Evolutionary conservation across 2,797 vertebrate genomes (phyloP).

Genomic region (Manis crassicaudata): DNA sequence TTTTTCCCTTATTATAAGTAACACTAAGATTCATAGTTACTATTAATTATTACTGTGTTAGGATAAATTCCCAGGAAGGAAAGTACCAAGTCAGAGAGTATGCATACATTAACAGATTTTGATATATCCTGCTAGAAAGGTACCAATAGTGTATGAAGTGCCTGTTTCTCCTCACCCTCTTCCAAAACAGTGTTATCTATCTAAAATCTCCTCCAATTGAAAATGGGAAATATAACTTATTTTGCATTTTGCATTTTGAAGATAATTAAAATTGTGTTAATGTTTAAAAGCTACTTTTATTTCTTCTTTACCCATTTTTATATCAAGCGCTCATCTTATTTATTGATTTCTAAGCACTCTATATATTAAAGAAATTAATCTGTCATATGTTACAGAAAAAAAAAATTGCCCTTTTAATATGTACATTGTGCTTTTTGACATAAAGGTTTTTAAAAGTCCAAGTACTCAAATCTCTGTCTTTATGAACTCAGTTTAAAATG

Average conservation of each 20-base stretch:
- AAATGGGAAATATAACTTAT: conserved; percentile 11
- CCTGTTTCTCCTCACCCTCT: not conserved
- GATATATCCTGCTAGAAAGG: conserved; percentile 17
- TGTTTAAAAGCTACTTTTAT: conserved; percentile 35
- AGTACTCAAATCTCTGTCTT: conserved; percentile 14
- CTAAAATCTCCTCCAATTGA: conserved; percentile 25
- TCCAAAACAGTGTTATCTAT: not conserved
- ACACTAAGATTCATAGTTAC: not conserved
- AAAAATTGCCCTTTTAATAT: conserved; percentile 11
- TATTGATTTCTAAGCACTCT: not conserved
- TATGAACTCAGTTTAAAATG: conserved; percentile 27
- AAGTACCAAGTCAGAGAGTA: not conserved
- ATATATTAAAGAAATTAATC: conserved; percentile 56
- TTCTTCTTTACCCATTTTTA: conserved; percentile 36
- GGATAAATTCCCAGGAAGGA: conserved; percentile 48
- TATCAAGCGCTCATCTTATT: conserved; percentile 22
- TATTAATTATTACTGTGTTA: conserved; percentile 1
- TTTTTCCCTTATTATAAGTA: conserved; percentile 28
- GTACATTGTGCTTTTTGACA: conserved; percentile 22
- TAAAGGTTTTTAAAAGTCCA: conserved; percentile 30
- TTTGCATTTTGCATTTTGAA: conserved; percentile 37
- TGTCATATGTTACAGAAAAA: conserved; percentile 16
- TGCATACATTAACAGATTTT: not conserved
- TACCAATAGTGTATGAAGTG: not conserved
- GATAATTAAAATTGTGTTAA: not conserved